Percentiles rank a stretch among this genome's conserved stretches.
These are phyloP conservation scores for Cotesia congregata DNA, from an alignment of 2,888 invertebrate species.

Conservation along the genomic window DNA sequence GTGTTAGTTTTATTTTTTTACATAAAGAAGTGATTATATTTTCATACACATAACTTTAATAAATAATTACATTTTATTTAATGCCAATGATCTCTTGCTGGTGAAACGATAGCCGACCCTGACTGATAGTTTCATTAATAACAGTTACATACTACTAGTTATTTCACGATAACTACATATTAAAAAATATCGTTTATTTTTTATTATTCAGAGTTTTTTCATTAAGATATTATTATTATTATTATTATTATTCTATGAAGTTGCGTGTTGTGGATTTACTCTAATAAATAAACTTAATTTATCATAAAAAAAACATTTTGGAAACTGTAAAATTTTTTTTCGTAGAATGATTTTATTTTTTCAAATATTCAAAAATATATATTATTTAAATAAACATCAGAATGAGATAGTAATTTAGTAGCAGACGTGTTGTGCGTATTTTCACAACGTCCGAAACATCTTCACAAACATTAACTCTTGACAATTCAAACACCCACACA, in stretches of 20 bases:
- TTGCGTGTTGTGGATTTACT: not conserved
- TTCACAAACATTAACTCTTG: slow-evolving; percentile 1
- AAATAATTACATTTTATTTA: not conserved
- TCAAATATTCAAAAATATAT: not conserved
- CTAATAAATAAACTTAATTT: not conserved
- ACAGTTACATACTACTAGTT: not conserved
- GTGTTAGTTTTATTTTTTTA: no score
- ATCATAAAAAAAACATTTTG: not conserved
- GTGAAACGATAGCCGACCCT: not conserved
- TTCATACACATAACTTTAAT: no score
- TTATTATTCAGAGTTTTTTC: not conserved
- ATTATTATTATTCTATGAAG: not conserved
- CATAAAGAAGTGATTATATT: no score
- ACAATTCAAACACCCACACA: slow-evolving; percentile 1
- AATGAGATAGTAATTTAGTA: not conserved
- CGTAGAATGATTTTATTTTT: not conserved
- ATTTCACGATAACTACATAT: not conserved
- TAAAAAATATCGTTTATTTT: not conserved
- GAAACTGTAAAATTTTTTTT: not conserved
- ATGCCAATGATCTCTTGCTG: not conserved
- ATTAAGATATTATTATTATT: not conserved
- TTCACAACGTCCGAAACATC: slow-evolving; percentile 1
- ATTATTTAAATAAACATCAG: not conserved
- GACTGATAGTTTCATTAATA: not conserved
- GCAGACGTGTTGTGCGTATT: not conserved